Percentiles rank a stretch among this genome's conserved stretches.
phyloP scores from a whole-genome alignment of 2,888 invertebrate genomes.

The Oxytorus armatus region DNA sequence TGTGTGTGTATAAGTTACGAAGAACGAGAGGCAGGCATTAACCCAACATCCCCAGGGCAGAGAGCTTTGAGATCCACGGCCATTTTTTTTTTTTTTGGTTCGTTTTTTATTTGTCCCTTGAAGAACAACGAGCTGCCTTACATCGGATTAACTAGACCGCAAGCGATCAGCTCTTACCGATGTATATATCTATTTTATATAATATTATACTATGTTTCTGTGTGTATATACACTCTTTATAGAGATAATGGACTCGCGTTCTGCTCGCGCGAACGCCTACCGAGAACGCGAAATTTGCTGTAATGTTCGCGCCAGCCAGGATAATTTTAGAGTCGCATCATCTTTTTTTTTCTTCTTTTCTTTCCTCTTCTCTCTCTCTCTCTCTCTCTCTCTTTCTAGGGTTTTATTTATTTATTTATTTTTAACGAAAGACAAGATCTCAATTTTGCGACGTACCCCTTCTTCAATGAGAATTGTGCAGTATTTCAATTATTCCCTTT shows the following conservation, averaged over 20 bases:
- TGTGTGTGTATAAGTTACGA: slow-evolving; percentile 9
- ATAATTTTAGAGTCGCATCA: slow-evolving; percentile 60
- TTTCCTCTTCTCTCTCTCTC: neutral
- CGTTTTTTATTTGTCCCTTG: slow-evolving; percentile 59
- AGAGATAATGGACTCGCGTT: slow-evolving; percentile 66
- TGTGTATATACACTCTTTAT: slow-evolving; percentile 46
- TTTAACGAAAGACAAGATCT: neutral
- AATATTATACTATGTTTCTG: slow-evolving; percentile 27
- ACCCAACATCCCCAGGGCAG: slow-evolving; percentile 66
- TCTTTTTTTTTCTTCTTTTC: neutral
- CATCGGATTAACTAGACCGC: slow-evolving; percentile 68
- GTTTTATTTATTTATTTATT: slow-evolving; percentile 8
- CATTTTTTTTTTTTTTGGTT: slow-evolving; percentile 50
- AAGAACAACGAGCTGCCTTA: slow-evolving; percentile 67
- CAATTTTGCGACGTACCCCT: slow-evolving; percentile 3
- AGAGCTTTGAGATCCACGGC: slow-evolving; percentile 49
- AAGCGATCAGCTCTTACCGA: slow-evolving; percentile 60
- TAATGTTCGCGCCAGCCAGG: slow-evolving; percentile 63
- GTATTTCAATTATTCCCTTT: neutral
- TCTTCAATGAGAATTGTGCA: no score
- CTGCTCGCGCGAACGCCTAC: slow-evolving; percentile 53
- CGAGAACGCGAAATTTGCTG: slow-evolving; percentile 65
- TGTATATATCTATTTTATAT: slow-evolving; percentile 19
- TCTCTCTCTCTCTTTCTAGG: neutral
- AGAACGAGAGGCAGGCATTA: slow-evolving; percentile 52